These are phyloP conservation scores for Epicauta chinensis DNA, from an alignment of 1,140 invertebrate genomes.

Conservation along the genomic window DNA sequence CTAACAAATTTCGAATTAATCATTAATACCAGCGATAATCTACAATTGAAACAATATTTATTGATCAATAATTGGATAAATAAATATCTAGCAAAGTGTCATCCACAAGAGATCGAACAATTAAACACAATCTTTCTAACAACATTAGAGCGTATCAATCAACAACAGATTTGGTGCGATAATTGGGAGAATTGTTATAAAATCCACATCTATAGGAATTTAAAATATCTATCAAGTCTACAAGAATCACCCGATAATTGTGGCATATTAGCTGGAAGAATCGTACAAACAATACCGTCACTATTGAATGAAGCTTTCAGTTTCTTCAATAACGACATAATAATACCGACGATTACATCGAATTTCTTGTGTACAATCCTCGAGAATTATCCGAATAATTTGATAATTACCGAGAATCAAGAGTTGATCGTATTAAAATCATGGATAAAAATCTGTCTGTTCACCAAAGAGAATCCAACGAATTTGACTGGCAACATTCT, in stretches of 20 bases:
- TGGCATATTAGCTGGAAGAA: constrained; percentile 30
- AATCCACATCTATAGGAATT: constrained; percentile 25
- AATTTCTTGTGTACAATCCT: constrained; percentile 24
- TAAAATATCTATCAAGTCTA: constrained; percentile 28
- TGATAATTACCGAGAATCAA: constrained; percentile 24
- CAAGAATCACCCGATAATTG: constrained; percentile 16
- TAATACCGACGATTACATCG: constrained; percentile 21
- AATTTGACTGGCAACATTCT: constrained; percentile 23
- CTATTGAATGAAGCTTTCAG: constrained; percentile 21
- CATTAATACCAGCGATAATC: constrained; percentile 23
- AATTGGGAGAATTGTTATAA: constrained; percentile 28
- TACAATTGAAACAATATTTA: constrained; percentile 31
- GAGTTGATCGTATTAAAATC: constrained; percentile 24
- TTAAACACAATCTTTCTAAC: constrained; percentile 25
- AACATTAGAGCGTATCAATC: constrained; percentile 23
- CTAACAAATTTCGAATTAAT: constrained; percentile 26
- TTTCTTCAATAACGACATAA: constrained; percentile 25
- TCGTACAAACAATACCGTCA: constrained; percentile 18
- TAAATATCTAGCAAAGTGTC: constrained; percentile 31
- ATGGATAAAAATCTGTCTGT: constrained; percentile 32
- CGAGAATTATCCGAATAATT: constrained; percentile 23
- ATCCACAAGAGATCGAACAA: constrained; percentile 27
- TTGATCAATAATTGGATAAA: constrained; percentile 32
- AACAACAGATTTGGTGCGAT: constrained; percentile 24
- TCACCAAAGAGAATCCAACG: constrained; percentile 16